Conservation (phyloP, 2,113 vertebrate species). For the Athene cunicularia region DNA sequence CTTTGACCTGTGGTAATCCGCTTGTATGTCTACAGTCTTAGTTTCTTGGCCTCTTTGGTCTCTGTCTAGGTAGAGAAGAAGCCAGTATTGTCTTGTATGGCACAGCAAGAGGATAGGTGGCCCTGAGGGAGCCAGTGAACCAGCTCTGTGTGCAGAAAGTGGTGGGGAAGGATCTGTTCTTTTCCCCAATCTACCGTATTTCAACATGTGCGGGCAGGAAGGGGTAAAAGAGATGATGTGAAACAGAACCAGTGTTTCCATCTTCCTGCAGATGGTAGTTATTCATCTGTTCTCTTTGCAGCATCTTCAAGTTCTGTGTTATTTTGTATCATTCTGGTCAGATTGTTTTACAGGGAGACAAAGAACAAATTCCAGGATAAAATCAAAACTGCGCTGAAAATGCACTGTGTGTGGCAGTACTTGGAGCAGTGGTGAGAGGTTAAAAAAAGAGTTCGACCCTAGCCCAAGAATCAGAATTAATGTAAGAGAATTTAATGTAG, state of each 20-base stretch:
- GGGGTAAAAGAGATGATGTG: rapidly evolving
- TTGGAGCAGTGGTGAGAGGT: neutral
- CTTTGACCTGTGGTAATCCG: neutral
- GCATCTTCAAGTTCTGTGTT: neutral
- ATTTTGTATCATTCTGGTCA: neutral
- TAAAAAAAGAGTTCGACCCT: neutral
- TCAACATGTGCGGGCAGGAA: neutral
- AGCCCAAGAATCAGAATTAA: neutral
- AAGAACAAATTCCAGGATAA: neutral
- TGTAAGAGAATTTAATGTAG: neutral
- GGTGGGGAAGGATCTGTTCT: neutral
- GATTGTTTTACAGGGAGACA: neutral
- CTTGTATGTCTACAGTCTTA: neutral
- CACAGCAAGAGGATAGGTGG: too few relatives aligned
- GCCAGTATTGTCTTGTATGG: neutral
- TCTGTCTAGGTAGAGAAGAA: neutral
- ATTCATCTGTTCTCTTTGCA: neutral
- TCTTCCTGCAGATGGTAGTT: neutral
- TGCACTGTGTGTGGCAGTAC: neutral
- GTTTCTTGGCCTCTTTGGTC: neutral
- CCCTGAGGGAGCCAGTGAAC: neutral
- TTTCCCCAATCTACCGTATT: rapidly evolving
- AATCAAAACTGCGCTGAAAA: neutral
- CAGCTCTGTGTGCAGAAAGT: neutral
- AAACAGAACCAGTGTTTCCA: neutral